phyloP scores from a whole-genome alignment of 2,888 invertebrate species.

The Abrostola tripartita region DNA sequence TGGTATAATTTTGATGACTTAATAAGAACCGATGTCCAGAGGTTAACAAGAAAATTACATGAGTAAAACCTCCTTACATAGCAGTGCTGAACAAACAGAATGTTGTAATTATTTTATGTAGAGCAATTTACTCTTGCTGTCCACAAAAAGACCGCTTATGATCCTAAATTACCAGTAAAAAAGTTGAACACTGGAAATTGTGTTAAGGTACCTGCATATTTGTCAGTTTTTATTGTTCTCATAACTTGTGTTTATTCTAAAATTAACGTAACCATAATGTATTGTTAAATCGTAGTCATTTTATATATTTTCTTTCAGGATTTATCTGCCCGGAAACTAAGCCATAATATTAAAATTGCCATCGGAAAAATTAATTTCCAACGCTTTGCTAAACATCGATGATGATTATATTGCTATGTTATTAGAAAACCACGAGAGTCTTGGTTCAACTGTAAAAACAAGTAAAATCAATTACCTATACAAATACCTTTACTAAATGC shows the following conservation, averaged over 20 bases:
- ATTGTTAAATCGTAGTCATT: no score
- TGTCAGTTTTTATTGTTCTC: background rate
- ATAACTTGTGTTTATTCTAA: background rate
- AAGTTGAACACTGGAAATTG: constrained; percentile 44
- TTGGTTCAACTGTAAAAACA: background rate
- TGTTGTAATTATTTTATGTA: constrained; percentile 72
- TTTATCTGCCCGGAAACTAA: no score
- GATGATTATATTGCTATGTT: no score
- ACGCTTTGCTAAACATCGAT: no score
- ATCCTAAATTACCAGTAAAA: constrained; percentile 67
- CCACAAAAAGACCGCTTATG: constrained; percentile 60
- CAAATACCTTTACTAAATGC: background rate
- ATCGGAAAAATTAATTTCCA: no score
- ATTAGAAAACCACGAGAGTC: no score
- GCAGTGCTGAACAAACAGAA: constrained; percentile 67
- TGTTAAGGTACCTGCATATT: constrained; percentile 18
- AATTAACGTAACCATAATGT: no score
- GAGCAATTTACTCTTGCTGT: constrained; percentile 65
- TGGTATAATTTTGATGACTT: constrained; percentile 77
- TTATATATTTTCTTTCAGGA: no score
- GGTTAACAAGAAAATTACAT: constrained; percentile 75
- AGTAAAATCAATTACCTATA: background rate
- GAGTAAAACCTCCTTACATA: constrained; percentile 61
- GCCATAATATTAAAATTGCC: no score
- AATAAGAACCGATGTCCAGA: constrained; percentile 72